Evolutionary conservation across 1,140 invertebrate genomes (phyloP), one percentile per base, ranked within the genome.

Genomic region (Papilio aristodemus): DNA sequence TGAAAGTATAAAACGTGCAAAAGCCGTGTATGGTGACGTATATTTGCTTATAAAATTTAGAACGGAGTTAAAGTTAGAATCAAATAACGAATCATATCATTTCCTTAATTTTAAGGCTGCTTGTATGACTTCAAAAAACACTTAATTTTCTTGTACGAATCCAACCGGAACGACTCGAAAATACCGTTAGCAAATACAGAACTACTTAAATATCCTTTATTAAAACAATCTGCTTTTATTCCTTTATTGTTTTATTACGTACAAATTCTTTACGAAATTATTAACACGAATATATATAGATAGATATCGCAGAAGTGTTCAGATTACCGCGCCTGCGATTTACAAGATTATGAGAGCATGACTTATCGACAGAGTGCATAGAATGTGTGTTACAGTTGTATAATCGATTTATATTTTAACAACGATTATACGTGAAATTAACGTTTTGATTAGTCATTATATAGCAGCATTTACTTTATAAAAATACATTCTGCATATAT

Each of bases 261-360:
- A 13, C n/a, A 43, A 43, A 14, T 43, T 14, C 4, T 41, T 41
- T 7, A 43, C n/a, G 10, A 46, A 46, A 46, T 8, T 17, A 8
- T 3, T 32, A 32, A 19, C 17, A 19, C 17, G n/a, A n/a, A n/a
- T 17, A 9, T 54, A 38, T 39, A n/a, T 19, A 36, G 19, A 22
- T 58, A n/a, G 46, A 32, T 38, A 62, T 64, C 62, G 25, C 1
- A 1, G 19, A 43, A n/a, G 37, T 43, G 39, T 43, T 41, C 17
- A 43, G 39, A 41, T 43, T 43, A 43, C 37, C 39, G 59, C 32
- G 32, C 17, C 62, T 13, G 13, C 62, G 22, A 64, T 64, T 32
- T 64, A 41, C 39, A 11, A 17, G 37, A 64, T 43, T 36, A 64
- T 64, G 62, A 43, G 39, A 64, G 62, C 62, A 43, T 64, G 62